Conservation (phyloP, 2,797 vertebrate genomes). For the Falco berigora region DNA sequence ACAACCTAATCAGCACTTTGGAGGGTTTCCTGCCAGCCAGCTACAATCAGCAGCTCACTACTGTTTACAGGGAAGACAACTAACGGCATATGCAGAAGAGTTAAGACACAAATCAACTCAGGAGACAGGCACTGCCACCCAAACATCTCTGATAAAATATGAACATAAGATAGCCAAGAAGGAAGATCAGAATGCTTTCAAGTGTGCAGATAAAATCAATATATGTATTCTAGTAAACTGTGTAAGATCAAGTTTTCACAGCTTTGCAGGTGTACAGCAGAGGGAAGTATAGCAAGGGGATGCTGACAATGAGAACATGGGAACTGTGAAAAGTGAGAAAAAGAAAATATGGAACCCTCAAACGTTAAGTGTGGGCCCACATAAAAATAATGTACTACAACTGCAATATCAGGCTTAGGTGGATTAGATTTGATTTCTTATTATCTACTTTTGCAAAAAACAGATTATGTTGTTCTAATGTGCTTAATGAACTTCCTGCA, state of each 20-base stretch:
- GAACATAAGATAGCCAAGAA: background rate
- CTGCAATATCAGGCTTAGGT: background rate
- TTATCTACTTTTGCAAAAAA: background rate
- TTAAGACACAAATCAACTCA: background rate
- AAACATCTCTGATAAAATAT: background rate
- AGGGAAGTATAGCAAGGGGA: background rate
- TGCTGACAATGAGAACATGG: background rate
- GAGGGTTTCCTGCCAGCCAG: background rate
- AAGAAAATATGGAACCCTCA: background rate
- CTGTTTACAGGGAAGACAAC: background rate
- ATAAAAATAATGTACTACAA: background rate
- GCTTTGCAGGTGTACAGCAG: background rate
- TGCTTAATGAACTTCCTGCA: background rate
- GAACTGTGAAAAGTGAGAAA: background rate
- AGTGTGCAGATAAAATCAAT: background rate
- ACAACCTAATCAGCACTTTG: background rate
- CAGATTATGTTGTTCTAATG: background rate
- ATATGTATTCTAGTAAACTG: background rate
- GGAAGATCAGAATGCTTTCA: background rate
- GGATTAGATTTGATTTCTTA: background rate
- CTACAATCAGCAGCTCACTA: background rate
- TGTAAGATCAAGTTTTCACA: background rate
- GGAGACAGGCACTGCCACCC: background rate
- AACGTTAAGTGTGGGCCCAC: background rate
- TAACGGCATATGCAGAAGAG: background rate